Evolutionary conservation across 2,888 invertebrate species (phyloP).

Genomic region (Ormyrus nitidulus): DNA sequence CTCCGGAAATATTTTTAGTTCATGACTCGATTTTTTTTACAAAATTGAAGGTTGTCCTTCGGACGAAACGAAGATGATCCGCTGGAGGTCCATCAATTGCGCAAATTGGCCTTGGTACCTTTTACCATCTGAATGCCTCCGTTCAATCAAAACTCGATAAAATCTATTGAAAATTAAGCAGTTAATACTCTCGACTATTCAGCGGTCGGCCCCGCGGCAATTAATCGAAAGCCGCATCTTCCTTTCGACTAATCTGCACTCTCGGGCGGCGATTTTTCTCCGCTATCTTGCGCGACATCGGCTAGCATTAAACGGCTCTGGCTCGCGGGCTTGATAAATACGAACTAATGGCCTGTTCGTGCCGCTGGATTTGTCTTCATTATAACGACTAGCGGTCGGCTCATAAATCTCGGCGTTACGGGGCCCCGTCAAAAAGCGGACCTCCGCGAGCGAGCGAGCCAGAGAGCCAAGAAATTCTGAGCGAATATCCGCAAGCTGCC

Average conservation of each 20-base stretch:
- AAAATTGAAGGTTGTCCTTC: no score
- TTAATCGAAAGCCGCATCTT: no score
- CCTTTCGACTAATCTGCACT: not conserved
- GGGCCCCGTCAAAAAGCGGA: constrained; percentile 27
- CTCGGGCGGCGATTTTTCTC: constrained; percentile 10
- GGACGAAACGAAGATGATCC: no score
- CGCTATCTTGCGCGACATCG: constrained; percentile 8
- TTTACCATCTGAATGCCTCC: no score
- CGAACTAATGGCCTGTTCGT: constrained; percentile 27
- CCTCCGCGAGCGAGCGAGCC: constrained; percentile 11
- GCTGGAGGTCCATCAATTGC: no score
- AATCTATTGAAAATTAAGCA: no score
- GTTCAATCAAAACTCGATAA: no score
- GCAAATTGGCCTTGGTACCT: no score
- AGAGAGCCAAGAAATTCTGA: not conserved
- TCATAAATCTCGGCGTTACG: constrained; percentile 32
- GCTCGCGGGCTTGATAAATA: constrained; percentile 41
- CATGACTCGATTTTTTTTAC: no score
- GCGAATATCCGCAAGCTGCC: constrained; percentile 25
- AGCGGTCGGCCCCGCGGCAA: no score
- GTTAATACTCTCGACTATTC: no score
- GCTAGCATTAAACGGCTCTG: not conserved
- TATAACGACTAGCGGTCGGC: constrained; percentile 17
- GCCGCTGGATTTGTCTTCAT: constrained; percentile 56
- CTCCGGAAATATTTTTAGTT: no score